These are phyloP conservation scores for Melipona beecheii DNA, from an alignment of 2,888 invertebrate species.

Conservation along the genomic window DNA sequence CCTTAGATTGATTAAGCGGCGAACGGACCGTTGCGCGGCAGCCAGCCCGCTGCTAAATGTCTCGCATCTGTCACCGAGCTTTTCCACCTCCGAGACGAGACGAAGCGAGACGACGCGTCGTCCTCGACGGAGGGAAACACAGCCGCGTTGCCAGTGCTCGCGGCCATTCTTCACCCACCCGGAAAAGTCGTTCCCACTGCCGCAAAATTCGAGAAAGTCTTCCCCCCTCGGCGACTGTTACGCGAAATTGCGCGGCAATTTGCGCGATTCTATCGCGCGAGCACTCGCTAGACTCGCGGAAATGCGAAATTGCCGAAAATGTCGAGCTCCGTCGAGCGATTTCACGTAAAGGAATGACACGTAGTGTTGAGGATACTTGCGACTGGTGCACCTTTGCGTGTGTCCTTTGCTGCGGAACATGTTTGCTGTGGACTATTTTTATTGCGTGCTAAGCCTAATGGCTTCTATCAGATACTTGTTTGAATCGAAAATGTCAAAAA, in stretches of 20 bases:
- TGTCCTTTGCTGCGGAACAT: no score
- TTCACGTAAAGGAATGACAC: no score
- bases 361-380: no score
- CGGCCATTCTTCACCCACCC: slow-evolving; percentile 58
- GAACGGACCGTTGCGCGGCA: slow-evolving; percentile 70
- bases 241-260: slow-evolving; percentile 21
- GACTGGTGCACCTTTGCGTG: no score
- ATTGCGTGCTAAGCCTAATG: no score
- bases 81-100: slow-evolving; percentile 63
- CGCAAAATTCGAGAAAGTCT: slow-evolving; percentile 52
- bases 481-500: no score
- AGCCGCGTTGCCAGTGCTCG: slow-evolving; percentile 42
- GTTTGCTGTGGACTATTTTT: no score
- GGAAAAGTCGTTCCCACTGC: slow-evolving; percentile 38
- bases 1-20: slow-evolving; percentile 81
- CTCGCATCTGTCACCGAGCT: slow-evolving; percentile 80
- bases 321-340: neutral
- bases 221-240: slow-evolving; percentile 4
- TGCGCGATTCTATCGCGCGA: neutral
- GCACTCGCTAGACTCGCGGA: neutral
- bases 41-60: slow-evolving; percentile 77
- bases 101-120: neutral
- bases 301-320: neutral
- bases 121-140: slow-evolving; percentile 12
- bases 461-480: no score